These are phyloP conservation scores for Cephus sareptanus DNA, from an alignment of 2,888 invertebrate species.

Conservation along the genomic window DNA sequence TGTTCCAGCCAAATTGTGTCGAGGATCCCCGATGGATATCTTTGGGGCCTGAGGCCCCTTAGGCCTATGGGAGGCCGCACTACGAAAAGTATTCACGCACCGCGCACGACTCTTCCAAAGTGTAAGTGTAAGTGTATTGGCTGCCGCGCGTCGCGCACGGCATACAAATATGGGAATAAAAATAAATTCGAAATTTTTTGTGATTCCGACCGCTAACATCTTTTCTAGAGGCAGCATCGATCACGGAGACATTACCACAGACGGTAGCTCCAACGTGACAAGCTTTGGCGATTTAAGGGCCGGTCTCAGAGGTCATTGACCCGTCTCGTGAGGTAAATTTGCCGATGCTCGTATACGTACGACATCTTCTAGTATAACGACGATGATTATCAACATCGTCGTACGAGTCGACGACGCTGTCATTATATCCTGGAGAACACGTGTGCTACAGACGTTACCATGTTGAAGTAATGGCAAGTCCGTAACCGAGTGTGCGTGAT, in stretches of 20 bases:
- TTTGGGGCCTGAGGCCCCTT: slow-evolving; percentile 15
- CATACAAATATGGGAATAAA: not conserved
- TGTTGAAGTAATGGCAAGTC: not conserved
- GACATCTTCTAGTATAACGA: not conserved
- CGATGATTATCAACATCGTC: not conserved
- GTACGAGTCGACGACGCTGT: not conserved
- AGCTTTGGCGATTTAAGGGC: not conserved
- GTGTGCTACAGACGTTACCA: not conserved
- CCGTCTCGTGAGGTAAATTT: not conserved
- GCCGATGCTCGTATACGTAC: not conserved
- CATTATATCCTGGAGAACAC: not conserved
- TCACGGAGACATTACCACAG: not conserved
- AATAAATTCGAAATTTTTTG: not conserved
- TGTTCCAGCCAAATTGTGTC: slow-evolving; percentile 53
- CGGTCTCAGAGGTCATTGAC: not conserved
- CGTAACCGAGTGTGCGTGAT: not conserved
- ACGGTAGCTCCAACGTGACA: not conserved
- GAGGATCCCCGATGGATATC: slow-evolving; percentile 54
- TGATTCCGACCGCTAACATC: not conserved
- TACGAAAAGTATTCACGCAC: slow-evolving; percentile 2
- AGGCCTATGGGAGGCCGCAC: not conserved
- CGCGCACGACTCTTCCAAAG: not conserved
- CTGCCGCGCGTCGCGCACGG: not conserved
- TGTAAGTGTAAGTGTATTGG: not conserved
- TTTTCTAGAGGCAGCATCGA: not conserved